Evolutionary conservation across 2,113 vertebrate genomes (phyloP), one percentile per base, ranked within the genome.

Genomic region (Percina caprodes): DNA sequence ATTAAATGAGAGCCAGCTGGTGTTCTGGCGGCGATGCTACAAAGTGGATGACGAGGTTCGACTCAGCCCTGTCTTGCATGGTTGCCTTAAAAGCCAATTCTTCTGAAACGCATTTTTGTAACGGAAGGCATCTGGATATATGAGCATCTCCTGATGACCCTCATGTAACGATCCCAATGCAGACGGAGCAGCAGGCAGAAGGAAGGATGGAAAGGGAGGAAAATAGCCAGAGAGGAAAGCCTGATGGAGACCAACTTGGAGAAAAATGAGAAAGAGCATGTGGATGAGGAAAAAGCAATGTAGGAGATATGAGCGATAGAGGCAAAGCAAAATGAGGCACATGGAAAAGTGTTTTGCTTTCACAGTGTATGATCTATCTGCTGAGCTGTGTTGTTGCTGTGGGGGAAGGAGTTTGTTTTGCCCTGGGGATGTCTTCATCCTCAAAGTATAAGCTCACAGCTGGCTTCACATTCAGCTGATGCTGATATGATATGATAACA

Each of bases 1-100:
- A 82, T 91, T 89, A 90, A 92, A 91, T 70, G 63, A 84, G 77
- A 39, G 54, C 66, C 87, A 92, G 88, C 88, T 92, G 87, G 75
- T 84, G 70, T 83, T 84, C 81, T 81, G 80, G 77, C 80, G 63
- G 79, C 26, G 6, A 76, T 63, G 56, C 46, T 63, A 73, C 26
- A 61, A 80, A 89, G 54, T 4, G 10, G 35, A 54, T 33, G 1
- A 23, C 33, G 14, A 66, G 30, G 74, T 84, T 67, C 26, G 16
- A 56, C 52, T 81, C 49, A 59, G 76, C 55, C 49, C 42, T 0
- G 56, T 72, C 79, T 51, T 59, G 78, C 82, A 70, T 46, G 69
- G 74, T 26, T 39, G 54, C 74, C 39, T 86, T 49, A 52, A 84
- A 84, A 86, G 74, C 58, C 72, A 85, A 80, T 91, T 91, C 60